Percentiles rank a stretch among this genome's conserved stretches.
Evolutionary conservation across 2,797 vertebrate species (phyloP).

Genomic region (Sebastolobus altivelis): DNA sequence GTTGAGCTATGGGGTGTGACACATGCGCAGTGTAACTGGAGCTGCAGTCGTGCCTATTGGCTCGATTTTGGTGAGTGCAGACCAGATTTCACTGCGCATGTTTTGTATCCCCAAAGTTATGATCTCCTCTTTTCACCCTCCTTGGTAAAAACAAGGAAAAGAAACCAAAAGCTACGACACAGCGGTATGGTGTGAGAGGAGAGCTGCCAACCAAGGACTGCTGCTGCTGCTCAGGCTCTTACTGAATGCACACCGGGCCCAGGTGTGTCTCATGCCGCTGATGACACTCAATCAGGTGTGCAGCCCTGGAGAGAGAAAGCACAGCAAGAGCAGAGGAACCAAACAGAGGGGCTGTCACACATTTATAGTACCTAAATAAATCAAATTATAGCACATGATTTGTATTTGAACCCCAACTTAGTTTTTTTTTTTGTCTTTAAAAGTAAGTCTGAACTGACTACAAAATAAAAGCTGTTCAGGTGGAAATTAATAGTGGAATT

Average conservation of each 20-base stretch:
- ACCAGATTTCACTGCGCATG: too few relatives aligned
- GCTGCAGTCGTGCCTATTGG: too few relatives aligned
- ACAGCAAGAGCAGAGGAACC: neutral
- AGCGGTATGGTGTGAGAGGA: neutral
- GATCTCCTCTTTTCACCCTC: too few relatives aligned
- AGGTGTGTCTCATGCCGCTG: neutral
- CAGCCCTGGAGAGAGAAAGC: neutral
- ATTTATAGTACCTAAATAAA: neutral
- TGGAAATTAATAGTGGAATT: too few relatives aligned
- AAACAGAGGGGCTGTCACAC: neutral
- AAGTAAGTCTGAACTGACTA: too few relatives aligned
- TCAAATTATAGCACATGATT: neutral
- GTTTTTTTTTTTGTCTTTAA: too few relatives aligned
- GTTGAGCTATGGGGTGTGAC: rapidly evolving
- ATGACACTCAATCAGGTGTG: neutral
- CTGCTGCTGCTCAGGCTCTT: neutral
- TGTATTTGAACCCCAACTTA: neutral
- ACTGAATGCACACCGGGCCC: neutral
- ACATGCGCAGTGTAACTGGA: too few relatives aligned
- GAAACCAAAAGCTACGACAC: neutral
- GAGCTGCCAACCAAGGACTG: too few relatives aligned
- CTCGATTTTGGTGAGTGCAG: too few relatives aligned
- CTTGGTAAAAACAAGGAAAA: neutral
- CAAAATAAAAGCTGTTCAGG: neutral
- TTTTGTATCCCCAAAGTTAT: too few relatives aligned